A percentile compares a stretch with the other conserved stretches of the same genome.
Evolutionary conservation across 2,113 vertebrate species (phyloP).

Genomic region (Hippocampus abdominalis): DNA sequence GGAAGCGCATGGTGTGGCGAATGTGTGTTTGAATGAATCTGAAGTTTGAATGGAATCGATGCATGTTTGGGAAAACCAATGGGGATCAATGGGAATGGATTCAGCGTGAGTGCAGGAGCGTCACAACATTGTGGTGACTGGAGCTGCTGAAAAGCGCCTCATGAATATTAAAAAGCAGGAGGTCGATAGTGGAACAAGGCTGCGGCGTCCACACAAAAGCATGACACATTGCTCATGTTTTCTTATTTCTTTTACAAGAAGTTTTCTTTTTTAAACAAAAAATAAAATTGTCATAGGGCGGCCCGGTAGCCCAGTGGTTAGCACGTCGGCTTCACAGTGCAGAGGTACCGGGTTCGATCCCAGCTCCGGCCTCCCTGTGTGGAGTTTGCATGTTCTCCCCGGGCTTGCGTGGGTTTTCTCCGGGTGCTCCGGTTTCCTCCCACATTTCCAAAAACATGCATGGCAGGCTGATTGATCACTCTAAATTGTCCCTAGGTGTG

Average conservation of each 20-base stretch:
- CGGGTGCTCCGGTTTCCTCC: no score
- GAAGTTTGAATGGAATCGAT: constrained; percentile 70
- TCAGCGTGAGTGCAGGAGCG: constrained; percentile 51
- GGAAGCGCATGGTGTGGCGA: constrained; percentile 53
- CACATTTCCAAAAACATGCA: no score
- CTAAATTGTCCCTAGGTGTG: no score
- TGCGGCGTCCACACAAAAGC: constrained; percentile 49
- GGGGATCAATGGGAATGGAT: constrained; percentile 76
- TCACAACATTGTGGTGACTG: constrained; percentile 41
- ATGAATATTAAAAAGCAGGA: constrained; percentile 75
- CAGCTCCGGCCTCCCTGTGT: no score
- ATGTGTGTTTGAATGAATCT: constrained; percentile 58
- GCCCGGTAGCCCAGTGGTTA: no score
- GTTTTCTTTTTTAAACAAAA: constrained; percentile 24
- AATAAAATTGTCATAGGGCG: no score
- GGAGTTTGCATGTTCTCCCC: no score
- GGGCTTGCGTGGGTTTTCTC: no score
- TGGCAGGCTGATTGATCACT: no score
- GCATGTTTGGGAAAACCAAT: constrained; percentile 60
- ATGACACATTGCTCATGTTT: constrained; percentile 17
- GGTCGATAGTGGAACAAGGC: constrained; percentile 63
- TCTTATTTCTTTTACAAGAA: constrained; percentile 19
- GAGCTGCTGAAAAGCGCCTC: constrained; percentile 75
- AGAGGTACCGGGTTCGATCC: no score
- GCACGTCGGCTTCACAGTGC: no score